A percentile compares a stretch with the other conserved stretches of the same genome.
These are phyloP conservation scores for Pangasius larnaudii DNA, from an alignment of 2,797 vertebrate species.

Conservation along the genomic window DNA sequence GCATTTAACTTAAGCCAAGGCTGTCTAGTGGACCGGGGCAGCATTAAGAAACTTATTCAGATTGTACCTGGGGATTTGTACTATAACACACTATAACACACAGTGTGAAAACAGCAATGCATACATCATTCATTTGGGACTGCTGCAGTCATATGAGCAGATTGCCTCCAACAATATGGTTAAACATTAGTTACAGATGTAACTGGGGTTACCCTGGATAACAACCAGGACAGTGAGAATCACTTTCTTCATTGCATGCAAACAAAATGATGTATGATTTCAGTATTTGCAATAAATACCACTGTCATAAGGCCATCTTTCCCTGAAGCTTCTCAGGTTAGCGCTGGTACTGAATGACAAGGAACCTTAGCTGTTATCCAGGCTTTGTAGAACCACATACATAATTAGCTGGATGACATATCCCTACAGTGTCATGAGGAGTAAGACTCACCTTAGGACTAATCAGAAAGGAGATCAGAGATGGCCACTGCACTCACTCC, in stretches of 20 bases:
- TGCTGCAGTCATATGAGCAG: background rate
- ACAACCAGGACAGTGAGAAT: background rate
- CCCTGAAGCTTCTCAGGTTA: background rate
- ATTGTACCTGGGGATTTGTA: background rate
- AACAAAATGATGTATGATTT: background rate
- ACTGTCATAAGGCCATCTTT: background rate
- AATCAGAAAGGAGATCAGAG: background rate
- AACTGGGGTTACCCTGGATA: background rate
- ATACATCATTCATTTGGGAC: background rate
- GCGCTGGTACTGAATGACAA: background rate
- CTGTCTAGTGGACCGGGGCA: background rate
- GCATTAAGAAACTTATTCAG: background rate
- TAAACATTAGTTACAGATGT: constrained; percentile 12
- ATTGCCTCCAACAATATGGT: background rate
- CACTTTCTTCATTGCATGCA: background rate
- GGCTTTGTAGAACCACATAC: background rate
- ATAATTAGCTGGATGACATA: background rate
- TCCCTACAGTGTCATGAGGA: background rate
- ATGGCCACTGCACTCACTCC: background rate
- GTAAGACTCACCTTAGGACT: background rate
- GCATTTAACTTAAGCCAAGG: background rate
- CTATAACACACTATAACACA: no score
- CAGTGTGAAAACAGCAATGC: background rate
- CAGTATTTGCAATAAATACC: background rate
- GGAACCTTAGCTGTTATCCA: background rate